Base-by-base conservation (phyloP, 2,113 vertebrate species). In the Myodes glareolus region DNA sequence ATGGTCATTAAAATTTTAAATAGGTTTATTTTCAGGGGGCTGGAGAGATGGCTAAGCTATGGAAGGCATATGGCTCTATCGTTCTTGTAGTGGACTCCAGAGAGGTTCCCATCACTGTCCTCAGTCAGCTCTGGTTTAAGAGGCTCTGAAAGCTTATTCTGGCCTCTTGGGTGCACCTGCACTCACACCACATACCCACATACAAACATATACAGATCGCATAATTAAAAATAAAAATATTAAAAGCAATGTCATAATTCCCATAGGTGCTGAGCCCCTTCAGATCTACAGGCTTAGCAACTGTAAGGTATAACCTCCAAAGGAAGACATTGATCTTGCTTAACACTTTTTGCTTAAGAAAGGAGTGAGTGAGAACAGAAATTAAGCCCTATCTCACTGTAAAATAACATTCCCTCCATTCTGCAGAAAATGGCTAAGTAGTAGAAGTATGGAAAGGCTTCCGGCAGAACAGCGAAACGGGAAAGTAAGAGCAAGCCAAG, bases 171-270 rank as follows among this genome's bases (percentile, higher is more conserved):
- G 29, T 68, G 16, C 36, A 27, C 13, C 86, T 39, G 47, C 4
- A 31, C 14, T n/a, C 2, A 0, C 13, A 29, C 10, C 23, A 55
- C 13, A 52, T 3, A 52, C 33, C 12, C 65, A n/a, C 11, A 70
- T 50, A n/a, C 0, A 25, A 4, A 27, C 65, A 87, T 36, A 70
- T 3, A 72, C 33, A n/a, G 55, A 39, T 70, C 9, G 19, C 10
- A 7, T 36, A 47, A 65, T 3, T 67, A 67, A 6, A 65, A 29
- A 45, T 58, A 58, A 58, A 58, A 58, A 58, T 58, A 58, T 47
- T 36, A 86, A 23, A 87, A 87, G 13, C 3, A 23, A 29, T 19
- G 90, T 92, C 52, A 86, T 86, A 91, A 97, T 92, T 96, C 70
- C 82, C 80, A 91, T 95, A 86, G 19, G 58, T 55, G 68, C 9